Percentiles rank a stretch among this genome's conserved stretches.
These are phyloP conservation scores for Labrus mixtus DNA, from an alignment of 2,113 vertebrate species.

Conservation along the genomic window DNA sequence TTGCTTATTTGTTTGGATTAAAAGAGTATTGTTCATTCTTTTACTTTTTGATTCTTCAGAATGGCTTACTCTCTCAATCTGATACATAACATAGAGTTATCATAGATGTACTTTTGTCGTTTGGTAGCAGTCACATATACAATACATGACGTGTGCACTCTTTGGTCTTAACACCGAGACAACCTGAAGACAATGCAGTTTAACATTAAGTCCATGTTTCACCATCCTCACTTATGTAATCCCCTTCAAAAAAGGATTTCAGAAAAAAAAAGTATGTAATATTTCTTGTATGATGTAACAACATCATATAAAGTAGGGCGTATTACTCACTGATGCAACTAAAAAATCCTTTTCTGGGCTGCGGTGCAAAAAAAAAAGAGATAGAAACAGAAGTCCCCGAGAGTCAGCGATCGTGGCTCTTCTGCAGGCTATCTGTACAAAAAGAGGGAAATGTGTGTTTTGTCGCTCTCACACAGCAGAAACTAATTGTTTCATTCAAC, in stretches of 20 bases:
- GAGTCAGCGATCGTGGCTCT: conserved; percentile 60
- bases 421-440: conserved; percentile 69
- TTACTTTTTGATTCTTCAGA: neutral
- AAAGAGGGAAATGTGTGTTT: conserved; percentile 64
- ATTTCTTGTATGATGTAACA: conserved; percentile 71
- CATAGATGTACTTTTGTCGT: neutral
- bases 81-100: neutral
- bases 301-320: conserved; percentile 68
- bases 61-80: neutral
- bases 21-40: neutral
- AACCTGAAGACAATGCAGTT: conserved; percentile 31
- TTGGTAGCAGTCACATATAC: neutral
- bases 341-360: conserved; percentile 64
- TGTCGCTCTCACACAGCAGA: conserved; percentile 48
- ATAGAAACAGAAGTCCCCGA: conserved; percentile 25
- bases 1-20: neutral
- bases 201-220: conserved; percentile 48
- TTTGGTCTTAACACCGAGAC: conserved; percentile 14
- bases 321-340: conserved; percentile 74
- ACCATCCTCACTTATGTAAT: conserved; percentile 66
- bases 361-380: conserved; percentile 43
- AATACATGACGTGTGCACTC: neutral
- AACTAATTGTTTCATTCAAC: conserved; percentile 68
- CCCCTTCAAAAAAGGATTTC: conserved; percentile 45
- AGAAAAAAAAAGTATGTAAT: conserved; percentile 59